Evolutionary conservation across 23 tunicate genomes (phyloP).

Genomic region (Corella eumyota): DNA sequence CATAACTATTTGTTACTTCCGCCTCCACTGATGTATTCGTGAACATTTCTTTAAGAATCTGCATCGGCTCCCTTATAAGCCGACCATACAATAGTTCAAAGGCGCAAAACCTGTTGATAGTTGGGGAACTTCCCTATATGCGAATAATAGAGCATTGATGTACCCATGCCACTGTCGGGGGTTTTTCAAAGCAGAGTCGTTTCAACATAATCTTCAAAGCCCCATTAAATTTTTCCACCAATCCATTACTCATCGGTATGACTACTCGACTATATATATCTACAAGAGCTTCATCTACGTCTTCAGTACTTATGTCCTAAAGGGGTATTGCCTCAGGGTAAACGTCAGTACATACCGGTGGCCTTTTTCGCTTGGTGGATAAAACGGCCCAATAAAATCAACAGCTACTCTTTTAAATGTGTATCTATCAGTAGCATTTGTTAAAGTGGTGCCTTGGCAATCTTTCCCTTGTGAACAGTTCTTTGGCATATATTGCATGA

Average conservation of each 20-base stretch:
- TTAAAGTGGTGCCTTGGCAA: too few relatives aligned
- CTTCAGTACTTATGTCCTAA: conserved; percentile 6
- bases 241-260: conserved; percentile 6
- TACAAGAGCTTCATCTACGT: not conserved
- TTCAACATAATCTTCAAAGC: conserved; percentile 2
- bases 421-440: conserved; percentile 18
- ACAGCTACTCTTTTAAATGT: conserved; percentile 20
- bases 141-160: conserved; percentile 5
- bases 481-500: too few relatives aligned
- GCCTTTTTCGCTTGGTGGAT: conserved; percentile 10
- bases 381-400: conserved; percentile 14
- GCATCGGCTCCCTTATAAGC: not conserved
- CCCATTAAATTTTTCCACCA: conserved; percentile 3
- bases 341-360: conserved; percentile 13
- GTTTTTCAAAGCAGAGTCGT: conserved; percentile 4
- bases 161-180: conserved; percentile 8
- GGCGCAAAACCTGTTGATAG: conserved; percentile 8
- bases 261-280: too few relatives aligned
- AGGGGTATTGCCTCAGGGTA: conserved; percentile 22
- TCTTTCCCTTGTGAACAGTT: too few relatives aligned
- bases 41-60: conserved; percentile 2
- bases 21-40: not conserved
- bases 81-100: conserved; percentile 6
- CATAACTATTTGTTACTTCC: not conserved
- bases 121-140: conserved; percentile 19